These are phyloP conservation scores for Lepus townsendii DNA, from an alignment of 2,797 vertebrate genomes.

Conservation along the genomic window DNA sequence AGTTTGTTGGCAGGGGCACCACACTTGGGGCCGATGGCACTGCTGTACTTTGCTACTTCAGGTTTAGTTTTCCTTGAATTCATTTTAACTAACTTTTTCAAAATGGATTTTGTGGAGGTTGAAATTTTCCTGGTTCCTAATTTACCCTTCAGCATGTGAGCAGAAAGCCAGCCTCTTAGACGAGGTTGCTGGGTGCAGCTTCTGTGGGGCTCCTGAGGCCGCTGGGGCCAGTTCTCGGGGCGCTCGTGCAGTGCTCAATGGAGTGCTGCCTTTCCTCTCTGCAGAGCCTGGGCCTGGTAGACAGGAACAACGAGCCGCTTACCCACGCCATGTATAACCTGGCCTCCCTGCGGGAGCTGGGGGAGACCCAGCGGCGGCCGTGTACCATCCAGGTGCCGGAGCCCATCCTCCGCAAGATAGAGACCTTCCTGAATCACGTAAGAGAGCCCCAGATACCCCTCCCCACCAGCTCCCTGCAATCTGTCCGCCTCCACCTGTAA, in stretches of 20 bases:
- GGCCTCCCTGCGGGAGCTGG: conserved; percentile 92
- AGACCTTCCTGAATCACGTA: conserved; percentile 93
- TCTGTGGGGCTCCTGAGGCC: background rate
- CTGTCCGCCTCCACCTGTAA: background rate
- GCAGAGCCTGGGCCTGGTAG: conserved; percentile 95
- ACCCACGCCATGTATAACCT: conserved; percentile 95
- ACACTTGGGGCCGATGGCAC: background rate
- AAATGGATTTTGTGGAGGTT: background rate
- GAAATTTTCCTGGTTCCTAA: background rate
- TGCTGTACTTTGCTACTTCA: rapidly evolving
- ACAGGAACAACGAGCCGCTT: conserved; percentile 94
- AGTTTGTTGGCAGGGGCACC: background rate
- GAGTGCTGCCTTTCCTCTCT: background rate
- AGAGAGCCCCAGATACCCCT: background rate
- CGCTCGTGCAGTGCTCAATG: background rate
- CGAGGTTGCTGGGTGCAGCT: background rate
- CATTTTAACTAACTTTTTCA: background rate
- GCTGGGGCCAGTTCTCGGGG: background rate
- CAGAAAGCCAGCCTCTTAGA: background rate
- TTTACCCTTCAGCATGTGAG: background rate
- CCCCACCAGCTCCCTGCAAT: background rate
- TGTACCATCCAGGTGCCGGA: conserved; percentile 92
- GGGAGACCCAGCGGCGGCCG: conserved; percentile 91
- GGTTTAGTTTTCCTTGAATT: background rate
- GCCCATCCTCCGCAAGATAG: conserved; percentile 91